Base-by-base conservation (phyloP, 64 coral and sea anemone species). In the Pocillopora verrucosa region DNA sequence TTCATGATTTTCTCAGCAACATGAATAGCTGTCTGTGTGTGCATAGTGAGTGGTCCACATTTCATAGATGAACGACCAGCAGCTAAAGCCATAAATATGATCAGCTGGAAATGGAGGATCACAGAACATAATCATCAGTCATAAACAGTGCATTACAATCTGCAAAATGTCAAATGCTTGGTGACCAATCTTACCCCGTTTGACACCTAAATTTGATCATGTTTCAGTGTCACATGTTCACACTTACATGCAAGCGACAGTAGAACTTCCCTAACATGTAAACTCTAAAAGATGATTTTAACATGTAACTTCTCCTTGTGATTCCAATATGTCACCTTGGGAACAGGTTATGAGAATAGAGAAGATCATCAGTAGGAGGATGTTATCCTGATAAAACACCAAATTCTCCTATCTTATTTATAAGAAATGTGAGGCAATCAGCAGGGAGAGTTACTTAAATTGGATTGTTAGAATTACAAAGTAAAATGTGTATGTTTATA, bases 81-180 rank as follows among this genome's bases (percentile, higher is more conserved):
- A 13, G 97, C 97, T 19, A 99, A 67, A 34, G 93, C 97, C 97
- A 99, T 99, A 20, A 99, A 84, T 17, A 99, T 99, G 56, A 99
- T 86, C 17, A 99, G 64, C 97, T 99, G 59, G 87, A 61, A 15
- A 76, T 0, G n/a, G 75, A 72, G 60, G 75, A 75, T 34, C 20
- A n/a, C 20, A n/a, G 20, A 65, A 69, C 22, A 69, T n/a, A 9
- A 69, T 69, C 5, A 69, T 1, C 7, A 20, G 1, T 69, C 19
- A 3, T 69, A 65, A 65, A 5, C 15, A 65, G 15, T 65, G 20
- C 15, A 19, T 19, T 65, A 20, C 63, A 65, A 20, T 14, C 16
- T 65, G 0, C 41, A 16, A 65, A 22, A 65, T 15, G 14, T 65
- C 63, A 65, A 65, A 45, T 45, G 41, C 41, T 45, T 45, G 41